phyloP scores from a whole-genome alignment of 2,888 invertebrate species.

The Lacanobia oleracea region DNA sequence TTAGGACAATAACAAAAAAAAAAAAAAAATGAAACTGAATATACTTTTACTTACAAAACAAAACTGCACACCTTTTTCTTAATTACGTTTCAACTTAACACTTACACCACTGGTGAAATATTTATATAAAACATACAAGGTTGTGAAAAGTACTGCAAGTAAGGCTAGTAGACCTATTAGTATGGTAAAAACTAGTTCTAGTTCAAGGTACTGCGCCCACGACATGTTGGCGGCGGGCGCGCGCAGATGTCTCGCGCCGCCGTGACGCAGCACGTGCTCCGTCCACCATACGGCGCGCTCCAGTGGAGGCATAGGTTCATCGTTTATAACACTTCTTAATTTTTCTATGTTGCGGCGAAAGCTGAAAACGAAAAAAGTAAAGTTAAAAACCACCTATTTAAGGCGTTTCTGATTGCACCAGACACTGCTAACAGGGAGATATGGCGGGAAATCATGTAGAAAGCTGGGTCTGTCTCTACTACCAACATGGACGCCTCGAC shows the following conservation, averaged over 20 bases:
- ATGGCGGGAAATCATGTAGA: too few species aligned
- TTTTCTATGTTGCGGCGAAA: constrained; percentile 56
- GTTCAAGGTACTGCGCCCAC: constrained; percentile 68
- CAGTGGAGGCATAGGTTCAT: constrained; percentile 65
- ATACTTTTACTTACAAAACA: not conserved
- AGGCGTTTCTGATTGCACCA: too few species aligned
- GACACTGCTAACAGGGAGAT: too few species aligned
- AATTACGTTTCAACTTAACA: constrained; percentile 36
- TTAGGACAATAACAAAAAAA: not conserved
- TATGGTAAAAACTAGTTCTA: constrained; percentile 65
- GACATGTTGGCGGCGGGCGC: constrained; percentile 75
- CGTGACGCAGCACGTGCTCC: constrained; percentile 84
- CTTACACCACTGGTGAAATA: constrained; percentile 2
- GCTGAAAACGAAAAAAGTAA: constrained; percentile 26
- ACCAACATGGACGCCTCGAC: too few species aligned
- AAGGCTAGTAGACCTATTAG: constrained; percentile 17
- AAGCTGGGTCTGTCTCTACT: too few species aligned
- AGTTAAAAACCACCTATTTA: not conserved
- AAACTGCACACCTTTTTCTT: not conserved
- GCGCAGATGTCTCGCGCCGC: constrained; percentile 80
- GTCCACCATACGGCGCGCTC: constrained; percentile 86
- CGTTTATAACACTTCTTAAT: constrained; percentile 48
- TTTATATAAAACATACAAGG: constrained; percentile 37
- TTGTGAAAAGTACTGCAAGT: not conserved
- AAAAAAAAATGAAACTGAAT: not conserved